Evolutionary conservation across 2,888 invertebrate genomes (phyloP), one percentile per base, ranked within the genome.

Genomic region (Mechanitis messenoides): DNA sequence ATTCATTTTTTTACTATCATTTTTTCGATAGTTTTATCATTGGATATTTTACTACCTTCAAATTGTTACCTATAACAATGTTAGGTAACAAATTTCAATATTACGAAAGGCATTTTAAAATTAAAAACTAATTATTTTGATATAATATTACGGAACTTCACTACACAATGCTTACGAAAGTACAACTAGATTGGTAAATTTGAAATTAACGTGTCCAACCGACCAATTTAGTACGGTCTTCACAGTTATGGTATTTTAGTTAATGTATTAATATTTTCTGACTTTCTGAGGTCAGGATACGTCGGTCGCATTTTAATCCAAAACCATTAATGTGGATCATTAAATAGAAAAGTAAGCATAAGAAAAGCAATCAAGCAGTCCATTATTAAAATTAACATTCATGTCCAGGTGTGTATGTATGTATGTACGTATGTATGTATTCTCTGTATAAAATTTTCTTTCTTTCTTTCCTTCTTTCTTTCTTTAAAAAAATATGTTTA

Each of bases 321-420:
- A 78, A 80, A 79, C 83, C 86, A 86, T 89, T 87, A 88, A 85
- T 83, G 87, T 84, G 81, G 85, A 88, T 89, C 87, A 89, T 89
- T 89, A 89, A 88, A 89, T 87, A 85, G 84, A 82, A 87, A 87
- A 85, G 86, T 87, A 87, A 86, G 83, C 80, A 80, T 69, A 87
- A 87, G 85, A 87, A 85, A 86, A 84, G 87, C 79, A 87, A 87
- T 87, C 86, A 85, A 74, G 75, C 71, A 78, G 75, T 76, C 81
- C 79, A 83, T 86, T 87, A 87, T 86, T 85, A 85, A 83, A 85
- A 87, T 85, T 85, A 84, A 85, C 77, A 80, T 84, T 82, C 82
- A 69, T 76, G 75, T 77, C 76, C 75, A 74, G 71, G 71, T 70
- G 71, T 60, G 69, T 71, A 67, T 9, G 1, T 42, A 42, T 20